Percentiles rank a stretch among this genome's conserved stretches.
These are phyloP conservation scores for Myotis planiceps DNA, from an alignment of 2,797 vertebrate species.

Conservation along the genomic window DNA sequence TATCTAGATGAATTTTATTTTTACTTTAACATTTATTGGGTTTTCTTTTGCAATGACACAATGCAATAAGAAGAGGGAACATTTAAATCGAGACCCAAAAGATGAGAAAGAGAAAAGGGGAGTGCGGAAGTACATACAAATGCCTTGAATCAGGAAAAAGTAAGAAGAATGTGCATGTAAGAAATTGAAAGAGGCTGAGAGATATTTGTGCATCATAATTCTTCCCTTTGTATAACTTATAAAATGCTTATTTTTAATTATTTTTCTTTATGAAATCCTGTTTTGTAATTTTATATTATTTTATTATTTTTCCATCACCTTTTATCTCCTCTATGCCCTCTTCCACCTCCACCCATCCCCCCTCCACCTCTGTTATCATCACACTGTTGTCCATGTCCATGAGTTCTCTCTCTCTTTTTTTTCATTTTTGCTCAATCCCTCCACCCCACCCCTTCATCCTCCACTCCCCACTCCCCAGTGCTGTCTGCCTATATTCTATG, in stretches of 20 bases:
- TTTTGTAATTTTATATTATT: no score
- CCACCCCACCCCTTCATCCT: no score
- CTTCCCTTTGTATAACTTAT: background rate
- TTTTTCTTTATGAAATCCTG: background rate
- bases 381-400: no score
- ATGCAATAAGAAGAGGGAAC: background rate
- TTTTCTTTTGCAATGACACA: background rate
- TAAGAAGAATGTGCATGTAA: background rate
- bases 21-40: background rate
- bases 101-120: background rate
- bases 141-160: background rate
- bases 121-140: background rate
- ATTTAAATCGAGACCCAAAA: background rate
- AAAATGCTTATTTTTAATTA: background rate
- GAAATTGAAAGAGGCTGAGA: background rate
- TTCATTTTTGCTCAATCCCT: no score
- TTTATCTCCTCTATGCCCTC: no score
- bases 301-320: no score
- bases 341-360: no score
- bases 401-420: no score
- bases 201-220: background rate
- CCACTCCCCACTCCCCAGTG: no score
- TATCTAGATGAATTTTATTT: background rate
- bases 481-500: no score
- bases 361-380: no score